A percentile compares a stretch with the other conserved stretches of the same genome.
phyloP scores from a whole-genome alignment of 53 echinoderm and acorn worm genomes.

The Henricia sp. region DNA sequence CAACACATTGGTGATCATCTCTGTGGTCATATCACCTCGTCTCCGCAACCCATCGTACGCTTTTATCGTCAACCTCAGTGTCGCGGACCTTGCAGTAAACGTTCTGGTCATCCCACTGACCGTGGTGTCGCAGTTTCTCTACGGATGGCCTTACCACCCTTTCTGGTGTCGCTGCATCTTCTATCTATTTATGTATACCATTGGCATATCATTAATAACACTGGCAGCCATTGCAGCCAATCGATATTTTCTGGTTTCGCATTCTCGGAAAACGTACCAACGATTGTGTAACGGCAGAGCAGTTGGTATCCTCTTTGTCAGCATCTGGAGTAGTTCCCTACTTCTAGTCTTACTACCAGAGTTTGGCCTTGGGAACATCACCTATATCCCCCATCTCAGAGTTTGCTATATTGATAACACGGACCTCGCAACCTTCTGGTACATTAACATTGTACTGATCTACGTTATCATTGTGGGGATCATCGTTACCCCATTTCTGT shows the following conservation, averaged over 20 bases:
- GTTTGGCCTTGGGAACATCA: constrained; percentile 66
- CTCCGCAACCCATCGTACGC: constrained; percentile 69
- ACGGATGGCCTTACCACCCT: constrained; percentile 35
- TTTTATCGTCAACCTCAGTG: constrained; percentile 73
- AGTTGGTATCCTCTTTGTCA: constrained; percentile 34
- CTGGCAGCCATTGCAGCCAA: constrained; percentile 65
- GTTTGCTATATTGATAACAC: constrained; percentile 61
- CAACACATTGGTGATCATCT: constrained; percentile 68
- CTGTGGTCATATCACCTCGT: constrained; percentile 68
- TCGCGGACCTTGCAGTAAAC: constrained; percentile 72
- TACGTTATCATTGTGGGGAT: constrained; percentile 51
- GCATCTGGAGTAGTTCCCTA: constrained; percentile 65
- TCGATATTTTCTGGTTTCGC: constrained; percentile 69
- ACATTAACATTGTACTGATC: constrained; percentile 32
- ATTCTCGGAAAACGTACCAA: constrained; percentile 54
- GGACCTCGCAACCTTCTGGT: constrained; percentile 62
- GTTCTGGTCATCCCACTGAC: constrained; percentile 61
- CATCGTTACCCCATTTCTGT: constrained; percentile 58
- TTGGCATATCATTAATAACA: constrained; percentile 67
- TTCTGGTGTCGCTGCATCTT: constrained; percentile 56
- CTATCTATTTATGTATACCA: constrained; percentile 53
- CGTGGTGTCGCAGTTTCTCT: constrained; percentile 45
- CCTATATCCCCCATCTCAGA: constrained; percentile 28
- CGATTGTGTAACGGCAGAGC: constrained; percentile 64
- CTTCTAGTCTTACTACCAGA: constrained; percentile 71